These are phyloP conservation scores for Uloborus plumipes DNA, from an alignment of 2,888 invertebrate genomes.

Conservation along the genomic window DNA sequence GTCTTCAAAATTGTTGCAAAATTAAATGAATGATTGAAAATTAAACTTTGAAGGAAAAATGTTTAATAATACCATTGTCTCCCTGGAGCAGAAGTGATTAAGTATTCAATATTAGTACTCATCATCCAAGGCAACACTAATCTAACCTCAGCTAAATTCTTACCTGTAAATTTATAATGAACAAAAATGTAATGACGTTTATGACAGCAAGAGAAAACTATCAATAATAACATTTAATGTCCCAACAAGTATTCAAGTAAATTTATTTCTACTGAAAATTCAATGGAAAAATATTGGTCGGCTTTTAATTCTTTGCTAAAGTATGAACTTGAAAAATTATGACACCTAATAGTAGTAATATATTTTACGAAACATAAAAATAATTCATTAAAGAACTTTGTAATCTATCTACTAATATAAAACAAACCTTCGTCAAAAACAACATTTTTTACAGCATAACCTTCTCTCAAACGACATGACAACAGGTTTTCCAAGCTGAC, in stretches of 20 bases:
- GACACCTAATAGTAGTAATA: no score
- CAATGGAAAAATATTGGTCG: no score
- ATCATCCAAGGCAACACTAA: conserved; percentile 82
- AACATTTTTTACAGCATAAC: conserved; percentile 77
- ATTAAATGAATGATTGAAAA: neutral
- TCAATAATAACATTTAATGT: neutral
- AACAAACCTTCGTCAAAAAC: conserved; percentile 68
- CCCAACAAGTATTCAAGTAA: neutral
- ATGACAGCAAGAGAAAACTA: neutral
- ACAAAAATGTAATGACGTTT: neutral
- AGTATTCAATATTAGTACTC: conserved; percentile 80
- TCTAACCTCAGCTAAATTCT: conserved; percentile 77
- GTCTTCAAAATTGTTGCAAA: neutral
- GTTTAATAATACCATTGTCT: conserved; percentile 47
- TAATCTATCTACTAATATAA: no score
- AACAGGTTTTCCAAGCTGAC: conserved; percentile 77
- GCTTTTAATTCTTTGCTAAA: no score
- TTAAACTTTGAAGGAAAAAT: neutral
- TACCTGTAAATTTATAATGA: conserved; percentile 70
- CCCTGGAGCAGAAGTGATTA: conserved; percentile 74
- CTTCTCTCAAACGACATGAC: conserved; percentile 82
- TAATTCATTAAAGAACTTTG: no score
- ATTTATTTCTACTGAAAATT: neutral
- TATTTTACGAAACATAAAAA: no score
- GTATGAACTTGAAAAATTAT: no score